phyloP scores from a whole-genome alignment of 2,797 vertebrate genomes.

The Siniperca scherzeri region DNA sequence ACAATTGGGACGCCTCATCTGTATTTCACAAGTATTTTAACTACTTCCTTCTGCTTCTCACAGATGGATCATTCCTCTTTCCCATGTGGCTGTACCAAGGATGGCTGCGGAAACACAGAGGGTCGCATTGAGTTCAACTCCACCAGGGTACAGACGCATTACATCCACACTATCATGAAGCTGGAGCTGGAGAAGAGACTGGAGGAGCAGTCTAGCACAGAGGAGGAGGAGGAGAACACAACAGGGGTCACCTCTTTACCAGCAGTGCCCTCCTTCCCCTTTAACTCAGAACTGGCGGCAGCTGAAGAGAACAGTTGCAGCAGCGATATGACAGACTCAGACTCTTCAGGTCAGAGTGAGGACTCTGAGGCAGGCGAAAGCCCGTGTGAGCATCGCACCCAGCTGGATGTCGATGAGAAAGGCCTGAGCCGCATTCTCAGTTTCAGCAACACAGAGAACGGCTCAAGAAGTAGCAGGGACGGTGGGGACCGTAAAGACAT shows the following conservation, averaged over 20 bases:
- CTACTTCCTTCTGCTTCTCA: neutral
- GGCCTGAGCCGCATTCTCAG: conserved; percentile 92
- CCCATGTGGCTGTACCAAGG: conserved; percentile 96
- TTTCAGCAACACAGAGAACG: conserved; percentile 90
- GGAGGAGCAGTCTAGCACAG: conserved; percentile 85
- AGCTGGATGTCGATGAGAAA: conserved; percentile 88
- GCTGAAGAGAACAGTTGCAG: conserved; percentile 93
- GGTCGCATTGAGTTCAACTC: conserved; percentile 98
- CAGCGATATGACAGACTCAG: conserved; percentile 94
- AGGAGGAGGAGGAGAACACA: conserved; percentile 71
- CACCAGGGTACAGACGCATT: conserved; percentile 94
- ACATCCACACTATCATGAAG: conserved; percentile 97
- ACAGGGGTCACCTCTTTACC: conserved; percentile 59
- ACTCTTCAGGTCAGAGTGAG: conserved; percentile 89
- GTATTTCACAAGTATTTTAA: conserved; percentile 22
- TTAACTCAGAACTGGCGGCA: conserved; percentile 84
- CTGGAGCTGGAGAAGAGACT: conserved; percentile 94
- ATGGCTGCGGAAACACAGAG: conserved; percentile 93
- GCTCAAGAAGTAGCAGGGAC: conserved; percentile 72
- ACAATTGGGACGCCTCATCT: neutral
- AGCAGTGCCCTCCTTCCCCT: conserved; percentile 87
- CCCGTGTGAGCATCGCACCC: conserved; percentile 76
- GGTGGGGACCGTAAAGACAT: conserved; percentile 48
- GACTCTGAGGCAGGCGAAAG: conserved; percentile 80
- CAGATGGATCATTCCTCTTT: conserved; percentile 98